Conservation (phyloP, 2,113 vertebrate genomes). For the Dascyllus trimaculatus region DNA sequence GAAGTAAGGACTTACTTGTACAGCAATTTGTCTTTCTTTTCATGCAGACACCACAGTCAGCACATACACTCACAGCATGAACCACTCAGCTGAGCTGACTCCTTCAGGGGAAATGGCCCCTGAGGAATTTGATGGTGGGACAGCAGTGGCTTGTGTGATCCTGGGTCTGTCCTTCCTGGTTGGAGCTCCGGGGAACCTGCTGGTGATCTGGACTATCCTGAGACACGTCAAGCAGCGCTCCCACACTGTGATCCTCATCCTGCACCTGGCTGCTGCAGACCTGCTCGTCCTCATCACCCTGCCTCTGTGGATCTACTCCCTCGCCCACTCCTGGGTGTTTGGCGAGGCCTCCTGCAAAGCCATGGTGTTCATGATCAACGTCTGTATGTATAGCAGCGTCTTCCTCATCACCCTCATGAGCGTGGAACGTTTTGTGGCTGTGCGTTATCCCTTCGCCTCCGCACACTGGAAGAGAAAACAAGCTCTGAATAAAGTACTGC, state of each 20-base stretch:
- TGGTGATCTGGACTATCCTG: conserved; percentile 86
- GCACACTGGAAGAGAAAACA: conserved; percentile 77
- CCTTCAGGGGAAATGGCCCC: conserved; percentile 58
- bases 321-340: conserved; percentile 83
- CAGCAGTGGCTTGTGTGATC: conserved; percentile 76
- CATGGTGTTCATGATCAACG: conserved; percentile 79
- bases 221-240: conserved; percentile 81
- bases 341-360: conserved; percentile 79
- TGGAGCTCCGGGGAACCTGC: conserved; percentile 83
- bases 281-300: conserved; percentile 85
- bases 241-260: conserved; percentile 83
- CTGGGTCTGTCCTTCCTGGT: conserved; percentile 81
- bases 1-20: conserved; percentile 76
- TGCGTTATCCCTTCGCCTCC: conserved; percentile 81
- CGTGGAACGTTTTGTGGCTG: conserved; percentile 82
- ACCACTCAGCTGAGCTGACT: conserved; percentile 35
- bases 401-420: conserved; percentile 86
- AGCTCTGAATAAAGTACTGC: conserved; percentile 75
- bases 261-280: conserved; percentile 83
- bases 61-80: conserved; percentile 73
- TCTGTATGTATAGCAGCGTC: conserved; percentile 85
- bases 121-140: conserved; percentile 63
- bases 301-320: conserved; percentile 87
- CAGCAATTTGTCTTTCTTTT: conserved; percentile 64
- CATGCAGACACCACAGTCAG: conserved; percentile 60